Evolutionary conservation across 2,113 vertebrate species (phyloP), one percentile per base, ranked within the genome.

Genomic region (Polypterus senegalus): DNA sequence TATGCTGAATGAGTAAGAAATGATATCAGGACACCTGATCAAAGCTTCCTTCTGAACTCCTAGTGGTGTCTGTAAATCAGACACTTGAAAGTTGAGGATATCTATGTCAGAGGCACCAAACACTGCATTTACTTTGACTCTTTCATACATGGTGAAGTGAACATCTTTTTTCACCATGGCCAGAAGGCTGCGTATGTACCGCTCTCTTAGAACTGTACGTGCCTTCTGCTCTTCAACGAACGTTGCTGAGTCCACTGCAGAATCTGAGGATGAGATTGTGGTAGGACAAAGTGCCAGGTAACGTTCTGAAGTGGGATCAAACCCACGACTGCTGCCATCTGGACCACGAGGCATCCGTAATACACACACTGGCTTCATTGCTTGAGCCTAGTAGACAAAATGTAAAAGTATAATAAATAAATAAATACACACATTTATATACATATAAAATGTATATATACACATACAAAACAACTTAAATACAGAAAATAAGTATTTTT

Each of bases 11-110:
- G 79, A 77, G 47, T 83, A 90, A 0, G 89, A 81, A 48, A 95
- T 88, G n/a, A 95, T 83, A 67, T 93, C 92, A 9, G 85, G 86
- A 11, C 86, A 82, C 3, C 92, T 78, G 9, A 95, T 83, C 46
- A 94, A 72, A 0, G 92, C 91, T 61, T 92, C 89, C 1, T 83
- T 90, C 60, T 94, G 90, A 5, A 92, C 82, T 0, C 91, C 91
- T 3, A 95, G 82, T 0, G 92, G 92, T 0, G 91, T 95, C 66
- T 92, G 85, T 60, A 95, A 69, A 62, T 89, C 81, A 0, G 87
- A 89, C 57, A 95, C 91, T 11, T 93, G 91, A 68, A 95, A 90
- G 71, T 92, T 91, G 63, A 91, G 77, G 27, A 91, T 80, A 2
- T 94, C 91, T 3, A 93, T 87, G 66, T 94, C 92, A 0, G 88